Evolutionary conservation across 2,113 vertebrate species (phyloP).

Genomic region (Poecilia latipinna): DNA sequence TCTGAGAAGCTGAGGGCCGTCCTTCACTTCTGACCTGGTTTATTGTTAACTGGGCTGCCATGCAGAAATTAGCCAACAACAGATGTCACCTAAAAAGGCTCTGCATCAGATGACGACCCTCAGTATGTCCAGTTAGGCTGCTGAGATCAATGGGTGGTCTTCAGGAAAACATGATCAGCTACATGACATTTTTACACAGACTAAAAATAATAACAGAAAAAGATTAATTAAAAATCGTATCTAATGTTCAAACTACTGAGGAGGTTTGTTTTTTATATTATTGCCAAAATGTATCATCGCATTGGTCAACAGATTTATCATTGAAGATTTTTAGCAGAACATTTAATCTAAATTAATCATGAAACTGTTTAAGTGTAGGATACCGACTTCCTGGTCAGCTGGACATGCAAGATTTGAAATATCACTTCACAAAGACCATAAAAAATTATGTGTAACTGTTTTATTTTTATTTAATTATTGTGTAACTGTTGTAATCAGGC

Average conservation of each 20-base stretch:
- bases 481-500: no score
- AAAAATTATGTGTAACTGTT: no score
- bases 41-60: not conserved
- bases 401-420: no score
- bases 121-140: not conserved
- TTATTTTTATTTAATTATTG: no score
- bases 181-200: not conserved
- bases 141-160: not conserved
- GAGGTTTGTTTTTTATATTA: not conserved
- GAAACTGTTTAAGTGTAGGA: not conserved
- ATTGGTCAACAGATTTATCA: no score
- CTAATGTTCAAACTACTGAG: not conserved
- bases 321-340: not conserved
- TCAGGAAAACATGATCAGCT: not conserved
- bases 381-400: no score
- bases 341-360: not conserved
- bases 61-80: no score
- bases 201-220: not conserved
- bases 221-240: not conserved
- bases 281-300: not conserved
- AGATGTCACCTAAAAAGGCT: not conserved
- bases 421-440: no score
- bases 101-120: no score
- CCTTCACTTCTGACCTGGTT: not conserved
- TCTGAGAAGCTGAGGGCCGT: not conserved